Percentiles rank a stretch among this genome's conserved stretches.
phyloP scores from a whole-genome alignment of 2,888 invertebrate species.

The Thymelicus lineola region DNA sequence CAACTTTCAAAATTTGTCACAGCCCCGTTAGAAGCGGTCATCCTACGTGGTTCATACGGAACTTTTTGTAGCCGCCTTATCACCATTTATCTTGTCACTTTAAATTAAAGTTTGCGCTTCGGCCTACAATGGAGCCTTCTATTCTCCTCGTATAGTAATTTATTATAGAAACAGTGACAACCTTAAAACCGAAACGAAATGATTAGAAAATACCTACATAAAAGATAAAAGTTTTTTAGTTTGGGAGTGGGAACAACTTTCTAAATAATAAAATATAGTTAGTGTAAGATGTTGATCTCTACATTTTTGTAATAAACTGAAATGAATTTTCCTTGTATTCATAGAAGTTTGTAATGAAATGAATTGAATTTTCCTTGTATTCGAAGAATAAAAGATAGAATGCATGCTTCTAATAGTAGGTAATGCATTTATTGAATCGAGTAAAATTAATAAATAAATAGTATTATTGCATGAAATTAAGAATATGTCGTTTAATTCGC shows the following conservation, averaged over 20 bases:
- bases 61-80: conserved; percentile 21
- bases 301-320: background rate
- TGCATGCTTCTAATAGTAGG: too few species aligned
- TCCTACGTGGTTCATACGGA: conserved; percentile 24
- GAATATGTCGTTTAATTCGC: background rate
- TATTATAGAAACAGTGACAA: background rate
- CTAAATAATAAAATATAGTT: background rate
- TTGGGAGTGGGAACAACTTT: background rate
- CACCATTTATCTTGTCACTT: conserved; percentile 27
- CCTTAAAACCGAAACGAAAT: background rate
- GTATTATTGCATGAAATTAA: too few species aligned
- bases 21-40: conserved; percentile 26
- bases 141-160: background rate
- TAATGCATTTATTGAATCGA: too few species aligned
- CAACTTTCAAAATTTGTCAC: conserved; percentile 26
- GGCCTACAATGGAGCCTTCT: conserved; percentile 8
- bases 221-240: background rate
- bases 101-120: conserved; percentile 21
- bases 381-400: too few species aligned
- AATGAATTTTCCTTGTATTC: too few species aligned
- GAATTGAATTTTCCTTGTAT: too few species aligned
- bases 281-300: background rate
- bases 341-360: too few species aligned
- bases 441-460: too few species aligned
- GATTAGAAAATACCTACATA: conserved; percentile 2